Evolutionary conservation across 2,888 invertebrate genomes (phyloP), one percentile per base, ranked within the genome.

Genomic region (Nomada hirtipes): DNA sequence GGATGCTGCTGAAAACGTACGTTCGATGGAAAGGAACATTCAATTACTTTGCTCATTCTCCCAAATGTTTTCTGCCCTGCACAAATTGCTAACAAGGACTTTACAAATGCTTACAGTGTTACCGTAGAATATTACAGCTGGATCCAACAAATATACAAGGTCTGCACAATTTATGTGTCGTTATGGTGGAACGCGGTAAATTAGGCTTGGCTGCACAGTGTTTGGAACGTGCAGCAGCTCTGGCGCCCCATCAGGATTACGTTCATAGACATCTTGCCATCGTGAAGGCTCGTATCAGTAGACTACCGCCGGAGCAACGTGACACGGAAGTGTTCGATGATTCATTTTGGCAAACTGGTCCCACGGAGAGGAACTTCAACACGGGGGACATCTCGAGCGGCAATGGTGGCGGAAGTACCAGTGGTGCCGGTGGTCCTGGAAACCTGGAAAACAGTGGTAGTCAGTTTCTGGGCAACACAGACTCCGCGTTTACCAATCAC

Each of bases 111-210:
- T 95, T 95, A 20, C 95, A 98, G 97, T 98, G 98, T 92, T 99
- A 99, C 94, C 96, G 96, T 72, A 96, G 97, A 84, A 98, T 99
- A 88, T 94, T 99, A 18, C 96, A 97, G 89, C 94, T 98, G 84
- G 98, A 99, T 89, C 97, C 98, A 0, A 96, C 96, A 88, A 98
- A 99, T 93, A 97, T 98, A 83, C 99, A 99, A 94, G 99, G 98
- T 0, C 95, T 98, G 60, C 99, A 99, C 95, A 99, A 99, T 94
- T 95, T 99, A 36, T 99, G 99, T 94, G 99, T 99, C 10, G 98
- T 99, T 0, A 97, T 97, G 89, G 98, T 99, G 9, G 99, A 99
- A 94, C 95, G 98, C 53, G 98, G 98, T 13, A 96, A 97, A 90
- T 95, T 99, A 44, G 95, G 96, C n/a, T 95, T 96, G 72, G 99